Base-by-base conservation (phyloP, 1,140 invertebrate genomes). In the Aphelenchoides avenae region DNA sequence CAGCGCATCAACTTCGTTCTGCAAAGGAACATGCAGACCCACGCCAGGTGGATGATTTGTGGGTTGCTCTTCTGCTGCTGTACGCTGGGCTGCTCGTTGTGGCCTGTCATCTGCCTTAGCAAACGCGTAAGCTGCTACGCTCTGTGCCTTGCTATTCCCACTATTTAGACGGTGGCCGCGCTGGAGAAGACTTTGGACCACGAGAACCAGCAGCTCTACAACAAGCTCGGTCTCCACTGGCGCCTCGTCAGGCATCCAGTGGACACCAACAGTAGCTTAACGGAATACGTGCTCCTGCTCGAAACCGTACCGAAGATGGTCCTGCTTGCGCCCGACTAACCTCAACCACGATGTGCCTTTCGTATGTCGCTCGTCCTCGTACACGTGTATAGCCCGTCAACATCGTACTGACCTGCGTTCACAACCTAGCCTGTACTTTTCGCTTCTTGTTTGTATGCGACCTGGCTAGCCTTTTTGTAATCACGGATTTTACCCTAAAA, bases 11-110 rank as follows among this genome's bases (percentile, higher is more conserved):
- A 75, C 49, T 58, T 43, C 20, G 75, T 75, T 3, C 51, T 75
- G 1, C 73, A 70, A 33, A 52, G 61, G 31, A 72, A 54, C 15
- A 66, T 71, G 20, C 47, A 44, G 22, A 46, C 40, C 13, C 52
- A 70, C 36, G 29, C 65, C 30, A 57, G 72, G 7, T 75, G 73
- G 73, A 51, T 75, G 20, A 20, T 75, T 5, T 75, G 73, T 50
- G 73, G 73, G 26, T 49, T 75, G 18, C 42, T 76, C 2, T 77
- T 75, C 49, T 75, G 73, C 46, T 75, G 73, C 37, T 75, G 73
- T 42, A 75, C 71, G 7, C 41, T 77, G 11, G 70, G 75, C 1
- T 76, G 73, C 52, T 75, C 73, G 0, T 37, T 75, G 34, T 77
- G 75, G 75, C 73, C 73, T 18, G 66, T 75, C 13, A 48, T 75